Conservation (phyloP, 1,140 invertebrate genomes). For the Nixonia krombeini region DNA sequence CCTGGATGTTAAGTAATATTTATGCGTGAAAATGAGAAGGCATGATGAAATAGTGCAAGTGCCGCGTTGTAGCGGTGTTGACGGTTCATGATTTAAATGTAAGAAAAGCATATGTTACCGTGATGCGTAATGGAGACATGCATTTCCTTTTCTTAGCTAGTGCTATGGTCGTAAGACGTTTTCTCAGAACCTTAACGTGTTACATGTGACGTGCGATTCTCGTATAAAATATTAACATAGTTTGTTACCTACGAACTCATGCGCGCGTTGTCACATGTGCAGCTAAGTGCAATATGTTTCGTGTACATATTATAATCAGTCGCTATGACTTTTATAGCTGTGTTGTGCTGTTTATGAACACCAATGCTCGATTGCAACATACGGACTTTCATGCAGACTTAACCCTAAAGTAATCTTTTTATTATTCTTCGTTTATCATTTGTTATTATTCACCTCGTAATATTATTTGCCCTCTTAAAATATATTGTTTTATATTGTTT, state of each 20-base stretch:
- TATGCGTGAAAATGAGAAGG: slow-evolving; percentile 38
- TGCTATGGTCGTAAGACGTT: slow-evolving; percentile 11
- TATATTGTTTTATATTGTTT: too few species aligned
- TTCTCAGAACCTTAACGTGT: slow-evolving; percentile 9
- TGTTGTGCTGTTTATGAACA: too few species aligned
- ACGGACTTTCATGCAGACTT: slow-evolving; percentile 10
- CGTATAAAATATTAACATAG: slow-evolving; percentile 3
- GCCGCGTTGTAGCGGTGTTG: slow-evolving; percentile 30
- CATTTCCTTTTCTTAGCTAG: slow-evolving; percentile 27
- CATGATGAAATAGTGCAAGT: slow-evolving; percentile 25
- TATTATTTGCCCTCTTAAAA: too few species aligned
- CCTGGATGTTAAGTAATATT: slow-evolving; percentile 37
- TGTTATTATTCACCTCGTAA: too few species aligned
- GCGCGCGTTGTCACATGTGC: slow-evolving; percentile 20
- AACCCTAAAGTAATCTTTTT: neutral
- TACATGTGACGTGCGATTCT: slow-evolving; percentile 8
- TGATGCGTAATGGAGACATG: slow-evolving; percentile 35
- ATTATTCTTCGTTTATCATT: neutral
- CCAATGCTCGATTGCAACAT: neutral
- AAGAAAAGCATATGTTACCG: slow-evolving; percentile 46
- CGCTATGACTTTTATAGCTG: too few species aligned
- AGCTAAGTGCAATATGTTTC: neutral
- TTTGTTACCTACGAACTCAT: slow-evolving; percentile 17
- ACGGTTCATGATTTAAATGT: slow-evolving; percentile 52
- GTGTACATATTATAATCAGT: too few species aligned